These are phyloP conservation scores for Eurystomus gularis DNA, from an alignment of 2,113 vertebrate genomes.

Conservation along the genomic window DNA sequence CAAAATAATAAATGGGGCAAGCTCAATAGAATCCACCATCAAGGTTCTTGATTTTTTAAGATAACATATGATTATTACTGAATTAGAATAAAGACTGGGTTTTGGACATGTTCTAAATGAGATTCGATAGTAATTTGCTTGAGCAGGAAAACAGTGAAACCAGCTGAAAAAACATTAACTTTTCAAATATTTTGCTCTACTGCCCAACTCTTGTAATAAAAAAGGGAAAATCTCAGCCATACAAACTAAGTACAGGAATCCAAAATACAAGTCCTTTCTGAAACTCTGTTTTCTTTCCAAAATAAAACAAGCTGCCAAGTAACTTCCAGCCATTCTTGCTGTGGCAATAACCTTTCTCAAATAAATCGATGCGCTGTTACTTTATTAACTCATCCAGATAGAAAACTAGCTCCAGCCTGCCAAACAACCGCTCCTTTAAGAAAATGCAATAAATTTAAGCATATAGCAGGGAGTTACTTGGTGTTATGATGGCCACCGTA, in stretches of 20 bases:
- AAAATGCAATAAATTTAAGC: neutral
- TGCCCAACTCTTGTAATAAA: neutral
- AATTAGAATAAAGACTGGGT: neutral
- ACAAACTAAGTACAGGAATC: neutral
- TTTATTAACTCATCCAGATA: slow-evolving; percentile 26
- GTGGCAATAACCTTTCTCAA: neutral
- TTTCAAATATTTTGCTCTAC: neutral
- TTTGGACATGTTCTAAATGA: neutral
- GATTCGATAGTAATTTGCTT: neutral
- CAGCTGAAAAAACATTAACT: neutral
- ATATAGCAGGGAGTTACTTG: neutral
- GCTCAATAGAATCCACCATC: neutral
- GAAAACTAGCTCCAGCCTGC: slow-evolving; percentile 26
- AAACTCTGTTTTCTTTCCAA: neutral
- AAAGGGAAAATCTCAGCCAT: neutral
- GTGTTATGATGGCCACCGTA: neutral
- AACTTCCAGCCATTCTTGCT: neutral
- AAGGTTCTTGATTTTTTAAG: neutral
- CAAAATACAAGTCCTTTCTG: neutral
- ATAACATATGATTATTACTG: neutral
- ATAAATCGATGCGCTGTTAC: neutral
- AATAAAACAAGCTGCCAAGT: neutral
- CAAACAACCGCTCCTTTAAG: slow-evolving; percentile 24
- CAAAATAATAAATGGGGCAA: neutral
- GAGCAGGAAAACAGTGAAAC: neutral